phyloP scores from a whole-genome alignment of 1,140 invertebrate genomes.

The Ephestia elutella region DNA sequence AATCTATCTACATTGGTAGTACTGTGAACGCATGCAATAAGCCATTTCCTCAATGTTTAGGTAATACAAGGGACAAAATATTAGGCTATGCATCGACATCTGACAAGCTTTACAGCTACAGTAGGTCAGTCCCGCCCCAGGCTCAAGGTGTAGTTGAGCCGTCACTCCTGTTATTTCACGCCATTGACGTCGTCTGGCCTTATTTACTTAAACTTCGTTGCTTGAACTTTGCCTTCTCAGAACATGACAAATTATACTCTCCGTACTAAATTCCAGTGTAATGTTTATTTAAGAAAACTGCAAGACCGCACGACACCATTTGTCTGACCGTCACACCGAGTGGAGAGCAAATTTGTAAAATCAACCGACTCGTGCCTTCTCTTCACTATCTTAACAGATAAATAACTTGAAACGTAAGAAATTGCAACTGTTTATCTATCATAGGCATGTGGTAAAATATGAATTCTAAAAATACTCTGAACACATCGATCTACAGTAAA shows the following conservation, averaged over 20 bases:
- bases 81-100: neutral
- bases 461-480: neutral
- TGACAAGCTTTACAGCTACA: conserved; percentile 1
- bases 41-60: no score
- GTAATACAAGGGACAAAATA: neutral
- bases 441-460: neutral
- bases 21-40: no score
- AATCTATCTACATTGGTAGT: no score
- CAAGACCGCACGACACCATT: conserved; percentile 32
- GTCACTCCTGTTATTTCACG: conserved; percentile 47
- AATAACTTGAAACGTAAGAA: neutral
- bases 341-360: neutral
- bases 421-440: neutral
- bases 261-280: conserved; percentile 20
- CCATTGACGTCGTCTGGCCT: conserved; percentile 37
- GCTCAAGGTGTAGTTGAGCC: conserved; percentile 9
- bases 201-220: conserved; percentile 37
- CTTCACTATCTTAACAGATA: neutral
- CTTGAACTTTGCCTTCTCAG: conserved; percentile 29
- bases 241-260: conserved; percentile 34
- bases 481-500: neutral
- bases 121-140: conserved; percentile 17
- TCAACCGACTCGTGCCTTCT: neutral
- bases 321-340: conserved; percentile 10
- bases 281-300: conserved; percentile 36